phyloP scores from a whole-genome alignment of 2,888 invertebrate genomes.

The Oscheius sp. region DNA sequence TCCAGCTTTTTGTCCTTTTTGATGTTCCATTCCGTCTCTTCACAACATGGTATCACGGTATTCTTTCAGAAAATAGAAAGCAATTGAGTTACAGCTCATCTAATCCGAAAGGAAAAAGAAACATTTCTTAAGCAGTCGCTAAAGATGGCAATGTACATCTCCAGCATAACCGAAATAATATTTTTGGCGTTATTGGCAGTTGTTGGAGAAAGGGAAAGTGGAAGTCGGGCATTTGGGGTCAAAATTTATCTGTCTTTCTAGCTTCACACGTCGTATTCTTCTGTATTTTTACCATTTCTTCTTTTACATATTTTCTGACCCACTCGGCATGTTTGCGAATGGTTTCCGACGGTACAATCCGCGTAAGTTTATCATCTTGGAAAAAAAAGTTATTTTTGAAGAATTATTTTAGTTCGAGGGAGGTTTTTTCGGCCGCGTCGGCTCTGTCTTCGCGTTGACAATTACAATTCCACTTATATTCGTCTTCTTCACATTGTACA shows the following conservation, averaged over 20 bases:
- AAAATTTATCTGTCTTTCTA: background rate
- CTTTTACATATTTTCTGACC: conserved; percentile 18
- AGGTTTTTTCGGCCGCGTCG: conserved; percentile 16
- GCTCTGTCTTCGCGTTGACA: conserved; percentile 4
- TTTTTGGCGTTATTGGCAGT: conserved; percentile 40
- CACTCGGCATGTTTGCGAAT: conserved; percentile 10
- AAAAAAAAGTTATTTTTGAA: too few species aligned
- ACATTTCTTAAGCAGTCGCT: background rate
- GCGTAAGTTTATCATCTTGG: conserved; percentile 4
- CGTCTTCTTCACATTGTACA: conserved; percentile 25
- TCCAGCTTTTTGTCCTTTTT: conserved; percentile 22
- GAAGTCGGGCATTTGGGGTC: conserved; percentile 28
- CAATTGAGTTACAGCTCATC: conserved; percentile 3
- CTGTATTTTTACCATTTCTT: conserved; percentile 23
- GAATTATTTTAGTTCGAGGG: conserved; percentile 12
- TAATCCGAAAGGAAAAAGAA: background rate
- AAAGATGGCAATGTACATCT: conserved; percentile 15
- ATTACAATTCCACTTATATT: conserved; percentile 25
- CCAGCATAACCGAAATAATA: background rate
- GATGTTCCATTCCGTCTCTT: conserved; percentile 18
- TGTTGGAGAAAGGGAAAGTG: conserved; percentile 52
- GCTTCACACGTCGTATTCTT: conserved; percentile 31
- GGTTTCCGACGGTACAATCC: background rate
- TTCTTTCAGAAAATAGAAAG: background rate
- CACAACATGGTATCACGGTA: conserved; percentile 15